Percentiles rank a stretch among this genome's conserved stretches.
These are phyloP conservation scores for Elanoides forficatus DNA, from an alignment of 2,113 vertebrate genomes.

Conservation along the genomic window DNA sequence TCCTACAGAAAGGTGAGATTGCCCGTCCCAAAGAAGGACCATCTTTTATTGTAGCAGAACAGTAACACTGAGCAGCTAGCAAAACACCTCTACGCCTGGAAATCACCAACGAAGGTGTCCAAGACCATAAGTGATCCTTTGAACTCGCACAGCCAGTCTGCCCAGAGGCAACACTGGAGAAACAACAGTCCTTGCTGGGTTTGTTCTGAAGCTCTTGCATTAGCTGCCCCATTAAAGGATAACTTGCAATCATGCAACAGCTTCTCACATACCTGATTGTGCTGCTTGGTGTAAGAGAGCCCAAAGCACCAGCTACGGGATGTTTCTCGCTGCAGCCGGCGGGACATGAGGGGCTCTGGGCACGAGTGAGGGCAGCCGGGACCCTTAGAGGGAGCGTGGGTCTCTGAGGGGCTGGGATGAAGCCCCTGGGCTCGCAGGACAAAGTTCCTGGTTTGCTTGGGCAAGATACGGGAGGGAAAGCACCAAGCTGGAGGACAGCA, in stretches of 20 bases:
- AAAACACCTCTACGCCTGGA: neutral
- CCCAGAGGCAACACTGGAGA: neutral
- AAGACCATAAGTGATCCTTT: neutral
- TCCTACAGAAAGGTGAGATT: neutral
- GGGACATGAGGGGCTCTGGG: neutral
- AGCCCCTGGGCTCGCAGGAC: neutral
- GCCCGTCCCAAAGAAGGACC: fast-evolving
- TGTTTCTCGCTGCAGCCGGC: fast-evolving
- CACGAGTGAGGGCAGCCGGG: fast-evolving
- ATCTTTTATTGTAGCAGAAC: neutral
- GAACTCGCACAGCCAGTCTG: neutral
- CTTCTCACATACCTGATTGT: neutral
- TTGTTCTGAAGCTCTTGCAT: neutral
- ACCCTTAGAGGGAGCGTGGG: neutral
- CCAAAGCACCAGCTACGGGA: neutral
- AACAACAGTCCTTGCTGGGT: fast-evolving
- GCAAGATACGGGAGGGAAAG: neutral
- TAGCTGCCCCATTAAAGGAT: neutral
- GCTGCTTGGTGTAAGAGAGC: neutral
- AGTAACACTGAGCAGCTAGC: neutral
- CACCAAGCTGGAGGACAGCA: neutral
- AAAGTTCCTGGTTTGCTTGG: neutral
- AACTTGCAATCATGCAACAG: neutral
- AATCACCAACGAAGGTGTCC: neutral
- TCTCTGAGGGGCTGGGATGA: neutral